These are phyloP conservation scores for Telenomus remus DNA, from an alignment of 1,140 invertebrate species.

Conservation along the genomic window DNA sequence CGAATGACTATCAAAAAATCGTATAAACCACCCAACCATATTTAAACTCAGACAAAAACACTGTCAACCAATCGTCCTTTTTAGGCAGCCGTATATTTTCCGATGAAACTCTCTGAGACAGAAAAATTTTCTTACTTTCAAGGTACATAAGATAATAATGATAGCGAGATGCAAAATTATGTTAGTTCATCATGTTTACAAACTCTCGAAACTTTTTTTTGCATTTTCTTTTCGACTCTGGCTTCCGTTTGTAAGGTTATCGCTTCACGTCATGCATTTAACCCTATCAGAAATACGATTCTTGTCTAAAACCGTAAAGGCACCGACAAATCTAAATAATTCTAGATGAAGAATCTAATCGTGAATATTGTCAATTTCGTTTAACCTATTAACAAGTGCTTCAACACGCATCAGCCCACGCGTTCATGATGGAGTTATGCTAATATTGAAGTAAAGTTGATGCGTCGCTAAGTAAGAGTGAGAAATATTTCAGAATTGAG, in stretches of 20 bases:
- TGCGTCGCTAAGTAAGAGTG: conserved; percentile 8
- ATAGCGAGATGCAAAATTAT: conserved; percentile 13
- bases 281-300: too few species aligned
- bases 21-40: too few species aligned
- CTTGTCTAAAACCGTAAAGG: neutral
- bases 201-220: conserved; percentile 16
- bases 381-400: conserved; percentile 35
- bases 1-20: too few species aligned
- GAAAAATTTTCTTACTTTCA: conserved; percentile 18
- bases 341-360: neutral
- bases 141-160: conserved; percentile 35
- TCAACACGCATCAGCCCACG: conserved; percentile 16
- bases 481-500: conserved; percentile 1
- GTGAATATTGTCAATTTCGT: conserved; percentile 7
- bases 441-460: conserved; percentile 24
- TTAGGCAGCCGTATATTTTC: neutral
- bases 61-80: too few species aligned
- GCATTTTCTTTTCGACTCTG: neutral
- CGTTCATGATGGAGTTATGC: conserved; percentile 16
- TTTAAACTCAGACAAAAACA: too few species aligned
- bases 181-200: conserved; percentile 25
- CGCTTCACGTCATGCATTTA: neutral
- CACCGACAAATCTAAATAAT: neutral
- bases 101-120: conserved; percentile 9
- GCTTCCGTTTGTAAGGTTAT: neutral